Percentiles rank a stretch among this genome's conserved stretches.
These are phyloP conservation scores for Chondrilla cf. caribensis DNA, from an alignment of 37 sponge, comb jelly and placozoan species.

Conservation along the genomic window DNA sequence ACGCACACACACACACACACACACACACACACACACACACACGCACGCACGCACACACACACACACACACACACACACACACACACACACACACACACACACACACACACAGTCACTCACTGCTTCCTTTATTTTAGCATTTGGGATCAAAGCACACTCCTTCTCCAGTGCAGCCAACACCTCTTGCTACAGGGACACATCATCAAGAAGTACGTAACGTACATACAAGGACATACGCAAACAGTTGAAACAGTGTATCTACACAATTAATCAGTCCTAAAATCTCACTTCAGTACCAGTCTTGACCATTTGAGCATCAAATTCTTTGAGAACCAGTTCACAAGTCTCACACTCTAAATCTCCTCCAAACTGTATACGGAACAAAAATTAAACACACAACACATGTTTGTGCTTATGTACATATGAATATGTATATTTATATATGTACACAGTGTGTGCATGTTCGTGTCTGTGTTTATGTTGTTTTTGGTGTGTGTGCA, in stretches of 20 bases:
- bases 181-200: constrained; percentile 14
- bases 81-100: background rate
- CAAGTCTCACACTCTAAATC: background rate
- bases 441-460: too few relatives aligned
- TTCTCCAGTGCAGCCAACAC: constrained; percentile 41
- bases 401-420: too few relatives aligned
- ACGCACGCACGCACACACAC: background rate
- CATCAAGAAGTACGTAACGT: background rate
- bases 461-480: too few relatives aligned
- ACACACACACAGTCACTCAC: constrained; percentile 21
- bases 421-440: too few relatives aligned
- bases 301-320: background rate
- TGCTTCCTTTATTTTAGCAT: constrained; percentile 11
- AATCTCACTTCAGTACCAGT: background rate
- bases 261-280: too few relatives aligned
- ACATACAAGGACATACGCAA: too few relatives aligned
- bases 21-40: constrained; percentile 26
- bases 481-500: too few relatives aligned
- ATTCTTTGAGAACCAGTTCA: background rate
- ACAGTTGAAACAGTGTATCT: too few relatives aligned
- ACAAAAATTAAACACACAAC: too few relatives aligned
- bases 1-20: background rate
- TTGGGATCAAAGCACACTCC: constrained; percentile 34
- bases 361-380: background rate
- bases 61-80: constrained; percentile 16